Percentiles rank a stretch among this genome's conserved stretches.
phyloP scores from a whole-genome alignment of 2,888 invertebrate genomes.

The Nudaria mundana region DNA sequence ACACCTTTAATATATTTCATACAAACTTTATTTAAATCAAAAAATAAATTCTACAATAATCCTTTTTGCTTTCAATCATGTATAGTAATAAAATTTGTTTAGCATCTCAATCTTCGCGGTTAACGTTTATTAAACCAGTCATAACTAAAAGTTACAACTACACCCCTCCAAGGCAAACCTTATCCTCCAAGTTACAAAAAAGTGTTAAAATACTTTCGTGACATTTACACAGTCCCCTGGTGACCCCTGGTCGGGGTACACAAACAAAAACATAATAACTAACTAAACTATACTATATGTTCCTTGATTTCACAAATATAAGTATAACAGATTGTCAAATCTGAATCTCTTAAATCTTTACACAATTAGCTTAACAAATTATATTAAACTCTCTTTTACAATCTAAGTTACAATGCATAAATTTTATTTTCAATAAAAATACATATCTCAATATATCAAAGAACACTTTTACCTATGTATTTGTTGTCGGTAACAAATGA shows the following conservation, averaged over 20 bases:
- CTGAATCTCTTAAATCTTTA: conserved; percentile 57
- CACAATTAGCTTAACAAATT: conserved; percentile 75
- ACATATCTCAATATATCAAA: conserved; percentile 75
- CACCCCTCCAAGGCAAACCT: conserved; percentile 44
- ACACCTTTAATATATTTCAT: conserved; percentile 52
- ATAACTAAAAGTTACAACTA: conserved; percentile 24
- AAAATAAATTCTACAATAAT: conserved; percentile 80
- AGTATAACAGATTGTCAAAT: conserved; percentile 49
- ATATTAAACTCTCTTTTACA: conserved; percentile 76
- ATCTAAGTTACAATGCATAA: conserved; percentile 76
- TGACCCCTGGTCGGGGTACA: conserved; percentile 5
- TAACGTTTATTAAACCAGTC: conserved; percentile 25
- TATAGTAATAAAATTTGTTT: conserved; percentile 71
- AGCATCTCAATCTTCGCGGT: conserved; percentile 49
- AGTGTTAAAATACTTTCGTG: conserved; percentile 28
- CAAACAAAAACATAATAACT: conserved; percentile 21
- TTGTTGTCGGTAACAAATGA: conserved; percentile 76
- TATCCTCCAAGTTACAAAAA: conserved; percentile 43
- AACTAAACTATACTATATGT: conserved; percentile 29
- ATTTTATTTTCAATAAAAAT: conserved; percentile 72
- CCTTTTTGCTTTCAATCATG: conserved; percentile 66
- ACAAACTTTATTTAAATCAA: conserved; percentile 82
- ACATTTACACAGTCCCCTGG: conserved; percentile 42
- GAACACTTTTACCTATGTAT: conserved; percentile 70
- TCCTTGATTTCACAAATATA: conserved; percentile 37